Base-by-base conservation (phyloP, 2,888 invertebrate genomes). In the Hirtodrosophila trivittata region DNA sequence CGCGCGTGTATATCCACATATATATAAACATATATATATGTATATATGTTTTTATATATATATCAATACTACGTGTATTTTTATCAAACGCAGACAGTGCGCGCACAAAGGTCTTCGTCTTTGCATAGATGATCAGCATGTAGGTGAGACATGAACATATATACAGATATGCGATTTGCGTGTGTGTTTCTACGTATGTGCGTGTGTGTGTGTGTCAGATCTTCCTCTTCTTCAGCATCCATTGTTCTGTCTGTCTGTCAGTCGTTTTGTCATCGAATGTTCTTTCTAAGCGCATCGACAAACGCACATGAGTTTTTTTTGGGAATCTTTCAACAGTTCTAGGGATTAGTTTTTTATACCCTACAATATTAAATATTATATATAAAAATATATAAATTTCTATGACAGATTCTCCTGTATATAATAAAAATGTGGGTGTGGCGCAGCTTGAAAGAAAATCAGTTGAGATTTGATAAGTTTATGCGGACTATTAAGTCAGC, bases 41-140 rank as follows among this genome's bases (percentile, higher is more conserved):
- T 57, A 25, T 25, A 28, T 52, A 14, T 54, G 39, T 37, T 30
- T 38, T 30, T 62, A 18, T 38, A 16, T 50, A 42, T 62, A 51
- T 78, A 58, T 75, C 43, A 65, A 64, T 55, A 72, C 58, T 54
- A 76, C 56, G 39, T 55, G 81, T 77, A 77, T 84, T 77, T 77
- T 78, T 78, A 78, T 81, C 82, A 85, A 71, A 58, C 75, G 81
- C 85, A 82, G 78, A 78, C 78, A 58, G 85, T 75, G 42, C 76
- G 85, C 78, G 45, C 76, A 72, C 59, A 81, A 73, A 73, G 76
- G 66, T 69, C 73, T 81, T 66, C 38, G 83, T 69, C 73, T 81
- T 67, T 38, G 83, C 76, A 83, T 63, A 62, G 65, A 76, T 69
- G 75, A 86, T 86, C 82, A 78, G 71, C 82, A 82, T 71, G 80